Percentiles rank a stretch among this genome's conserved stretches.
Evolutionary conservation across 2,113 vertebrate species (phyloP).

Genomic region (Oenanthe melanoleuca): DNA sequence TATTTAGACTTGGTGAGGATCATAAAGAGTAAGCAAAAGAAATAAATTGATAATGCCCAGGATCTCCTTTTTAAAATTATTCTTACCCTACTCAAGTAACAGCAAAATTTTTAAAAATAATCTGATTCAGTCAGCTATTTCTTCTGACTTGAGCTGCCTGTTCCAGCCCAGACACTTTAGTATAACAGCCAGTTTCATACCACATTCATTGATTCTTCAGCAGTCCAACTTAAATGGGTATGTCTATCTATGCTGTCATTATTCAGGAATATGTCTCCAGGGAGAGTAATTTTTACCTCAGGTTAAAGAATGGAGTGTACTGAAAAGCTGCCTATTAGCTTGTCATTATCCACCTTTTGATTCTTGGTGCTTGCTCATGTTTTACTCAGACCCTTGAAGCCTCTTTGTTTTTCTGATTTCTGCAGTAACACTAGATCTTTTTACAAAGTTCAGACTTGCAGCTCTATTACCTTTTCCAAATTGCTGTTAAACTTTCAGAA

Average conservation of each 20-base stretch:
- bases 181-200: neutral
- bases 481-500: neutral
- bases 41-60: neutral
- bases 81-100: neutral
- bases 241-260: neutral
- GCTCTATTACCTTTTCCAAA: neutral
- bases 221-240: neutral
- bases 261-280: neutral
- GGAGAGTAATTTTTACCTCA: conserved; percentile 10
- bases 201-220: neutral
- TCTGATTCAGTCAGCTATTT: neutral
- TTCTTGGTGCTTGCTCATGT: conserved; percentile 5
- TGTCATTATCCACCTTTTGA: conserved; percentile 29
- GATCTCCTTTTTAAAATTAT: neutral
- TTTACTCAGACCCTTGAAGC: conserved; percentile 25
- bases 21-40: neutral
- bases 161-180: neutral
- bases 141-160: neutral
- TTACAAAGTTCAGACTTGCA: neutral
- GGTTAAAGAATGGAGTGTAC: neutral
- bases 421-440: conserved; percentile 17
- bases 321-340: neutral
- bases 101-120: neutral
- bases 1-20: neutral
- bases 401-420: conserved; percentile 44